These are phyloP conservation scores for Drosophila funebris DNA, from an alignment of 1,140 invertebrate species.

Conservation along the genomic window DNA sequence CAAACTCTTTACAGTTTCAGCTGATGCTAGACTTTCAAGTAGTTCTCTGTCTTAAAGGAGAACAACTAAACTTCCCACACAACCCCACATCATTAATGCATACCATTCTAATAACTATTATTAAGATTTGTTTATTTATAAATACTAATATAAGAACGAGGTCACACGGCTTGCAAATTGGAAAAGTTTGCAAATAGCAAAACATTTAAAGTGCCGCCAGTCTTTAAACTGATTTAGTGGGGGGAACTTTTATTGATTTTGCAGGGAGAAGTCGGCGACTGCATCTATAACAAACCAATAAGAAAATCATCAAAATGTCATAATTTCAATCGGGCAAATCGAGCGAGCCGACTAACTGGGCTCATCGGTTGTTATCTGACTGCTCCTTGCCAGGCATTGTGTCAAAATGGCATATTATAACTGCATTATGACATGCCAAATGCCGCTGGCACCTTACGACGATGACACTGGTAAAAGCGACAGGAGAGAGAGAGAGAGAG, in stretches of 20 bases:
- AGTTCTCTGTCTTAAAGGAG: no score
- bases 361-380: conserved; percentile 5
- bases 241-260: conserved; percentile 40
- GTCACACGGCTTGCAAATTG: not conserved
- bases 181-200: not conserved
- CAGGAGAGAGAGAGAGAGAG: not conserved
- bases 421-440: conserved; percentile 81
- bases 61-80: no score
- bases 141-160: no score
- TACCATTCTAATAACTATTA: no score
- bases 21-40: no score
- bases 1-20: no score
- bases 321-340: conserved; percentile 72
- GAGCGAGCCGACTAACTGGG: conserved; percentile 10
- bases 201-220: conserved; percentile 22
- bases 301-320: conserved; percentile 83
- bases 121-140: no score
- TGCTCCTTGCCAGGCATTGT: conserved; percentile 25
- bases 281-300: conserved; percentile 73
- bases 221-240: conserved; percentile 2
- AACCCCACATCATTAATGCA: no score
- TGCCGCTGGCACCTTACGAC: conserved; percentile 13
- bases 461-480: conserved; percentile 45
- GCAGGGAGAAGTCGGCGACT: not conserved
- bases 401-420: conserved; percentile 68